Evolutionary conservation across 2,888 invertebrate species (phyloP), one percentile per base, ranked within the genome.

Genomic region (Anaspis maculata): DNA sequence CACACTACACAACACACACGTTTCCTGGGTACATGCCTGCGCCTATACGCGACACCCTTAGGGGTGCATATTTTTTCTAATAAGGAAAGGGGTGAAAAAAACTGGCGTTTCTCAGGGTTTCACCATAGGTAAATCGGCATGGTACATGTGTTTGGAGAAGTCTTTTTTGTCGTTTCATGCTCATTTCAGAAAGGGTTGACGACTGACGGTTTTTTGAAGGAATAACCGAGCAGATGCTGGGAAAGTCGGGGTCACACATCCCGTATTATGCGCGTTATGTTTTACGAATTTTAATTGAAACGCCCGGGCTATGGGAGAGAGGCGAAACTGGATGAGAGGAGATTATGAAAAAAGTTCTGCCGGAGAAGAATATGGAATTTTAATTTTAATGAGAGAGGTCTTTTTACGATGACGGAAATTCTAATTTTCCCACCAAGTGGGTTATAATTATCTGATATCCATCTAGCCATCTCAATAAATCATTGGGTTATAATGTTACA

Each of bases 51-150:
- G n/a, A n/a, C n/a, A n/a, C n/a, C n/a, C n/a, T n/a, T 25, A 39
- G 30, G 48, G 46, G 38, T 38, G 38, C 35, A 35, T 45, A 40
- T 32, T 39, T 47, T 46, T 49, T 46, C 30, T 35, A 46, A 45
- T 39, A 42, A 47, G 46, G 45, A 46, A 45, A 44, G 43, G 46
- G 49, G 43, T 44, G 35, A 45, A 48, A 49, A 49, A 47, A 38
- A 34, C 43, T 43, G 32, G 33, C 19, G 32, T 34, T 45, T 47
- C 19, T 19, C 19, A 19, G 19, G 19, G 6, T 19, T 19, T 19
- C 9, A 6, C n/a, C 13, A 12, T 9, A 25, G n/a, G n/a, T n/a
- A n/a, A n/a, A n/a, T n/a, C n/a, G n/a, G n/a, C n/a, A n/a, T n/a
- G n/a, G n/a, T 25, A 25, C 25, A 25, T 25, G 25, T 25, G 25